Evolutionary conservation across 2,888 invertebrate genomes (phyloP).

Genomic region (Mechanitis messenoides): DNA sequence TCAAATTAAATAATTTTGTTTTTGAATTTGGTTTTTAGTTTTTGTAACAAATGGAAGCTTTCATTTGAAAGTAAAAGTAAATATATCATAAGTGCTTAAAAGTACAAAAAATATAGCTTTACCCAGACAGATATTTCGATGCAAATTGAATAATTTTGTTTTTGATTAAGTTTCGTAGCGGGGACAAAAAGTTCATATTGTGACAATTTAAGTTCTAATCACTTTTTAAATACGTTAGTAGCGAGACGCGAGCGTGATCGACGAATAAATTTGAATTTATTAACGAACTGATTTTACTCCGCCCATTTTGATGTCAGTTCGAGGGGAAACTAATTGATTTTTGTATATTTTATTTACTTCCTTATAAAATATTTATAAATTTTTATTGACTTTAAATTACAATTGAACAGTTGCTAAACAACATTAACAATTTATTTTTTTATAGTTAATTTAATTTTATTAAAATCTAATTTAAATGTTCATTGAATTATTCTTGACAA

Average conservation of each 20-base stretch:
- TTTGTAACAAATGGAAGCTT: slow-evolving; percentile 10
- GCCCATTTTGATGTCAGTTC: slow-evolving; percentile 55
- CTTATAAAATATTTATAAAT: slow-evolving; percentile 18
- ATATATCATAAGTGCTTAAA: slow-evolving; percentile 14
- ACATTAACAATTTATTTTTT: too few species aligned
- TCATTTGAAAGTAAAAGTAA: too few species aligned
- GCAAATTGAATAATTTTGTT: slow-evolving; percentile 69
- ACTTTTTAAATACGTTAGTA: slow-evolving; percentile 75
- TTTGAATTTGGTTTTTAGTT: background rate
- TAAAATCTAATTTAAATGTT: too few species aligned
- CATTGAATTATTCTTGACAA: background rate
- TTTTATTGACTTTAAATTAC: background rate
- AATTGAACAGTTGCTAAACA: too few species aligned
- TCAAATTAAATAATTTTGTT: slow-evolving; percentile 69
- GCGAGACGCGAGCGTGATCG: slow-evolving; percentile 63
- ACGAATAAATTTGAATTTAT: slow-evolving; percentile 76
- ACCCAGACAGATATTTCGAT: slow-evolving; percentile 39
- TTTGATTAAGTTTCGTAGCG: slow-evolving; percentile 56
- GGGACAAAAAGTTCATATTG: slow-evolving; percentile 74
- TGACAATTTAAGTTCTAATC: slow-evolving; percentile 76
- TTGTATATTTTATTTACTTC: slow-evolving; percentile 33
- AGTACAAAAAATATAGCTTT: slow-evolving; percentile 13
- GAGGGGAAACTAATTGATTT: slow-evolving; percentile 71
- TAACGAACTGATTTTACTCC: slow-evolving; percentile 62
- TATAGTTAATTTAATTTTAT: too few species aligned